Base-by-base conservation (phyloP, 2,888 invertebrate species). In the Drosophila flavopinicola region DNA sequence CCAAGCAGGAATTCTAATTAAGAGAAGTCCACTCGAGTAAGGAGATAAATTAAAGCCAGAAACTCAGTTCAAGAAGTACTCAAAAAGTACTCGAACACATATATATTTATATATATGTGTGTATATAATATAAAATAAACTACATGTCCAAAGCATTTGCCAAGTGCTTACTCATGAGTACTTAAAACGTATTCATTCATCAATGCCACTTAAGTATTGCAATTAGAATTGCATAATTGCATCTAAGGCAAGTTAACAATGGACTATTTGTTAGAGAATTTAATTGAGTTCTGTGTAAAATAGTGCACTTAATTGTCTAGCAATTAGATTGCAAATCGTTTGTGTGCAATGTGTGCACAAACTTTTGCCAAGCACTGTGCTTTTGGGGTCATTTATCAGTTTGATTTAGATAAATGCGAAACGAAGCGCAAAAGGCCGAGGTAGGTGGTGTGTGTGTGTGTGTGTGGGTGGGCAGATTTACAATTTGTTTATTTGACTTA, bases 401-500 rank as follows among this genome's bases (percentile, higher is more conserved):
- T 33, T 32, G 56, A 53, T 63, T 70, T 63, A 41, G 70, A 57
- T 17, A 49, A 70, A 72, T 53, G 75, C 51, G 37, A 47, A 74
- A 32, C 47, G 32, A 52, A 27, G 35, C 37, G 33, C 32, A 42
- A 25, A 27, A 47, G 32, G 24, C 25, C 13, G 29, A 30, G 20
- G 41, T 61, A 37, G 27, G 25, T 6, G 42, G 39, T 41, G 41
- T 56, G 11, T 29, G 33, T 11, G 11, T 24, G 27, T 48, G 48
- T 23, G 59, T 39, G 47, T 37, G 11, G 32, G 25, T 9, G 15
- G 23, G n/a, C 4, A 24, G 23, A 29, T 35, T 33, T 30, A 27
- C 11, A 27, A 41, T 51, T 70, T 70, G 58, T 76, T 71, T 76
- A 72, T 47, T 64, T 47, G 42, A 47, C 57, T 54, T 71, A 48